Conservation (phyloP, 2,888 invertebrate genomes). For the Agrotis exclamationis region DNA sequence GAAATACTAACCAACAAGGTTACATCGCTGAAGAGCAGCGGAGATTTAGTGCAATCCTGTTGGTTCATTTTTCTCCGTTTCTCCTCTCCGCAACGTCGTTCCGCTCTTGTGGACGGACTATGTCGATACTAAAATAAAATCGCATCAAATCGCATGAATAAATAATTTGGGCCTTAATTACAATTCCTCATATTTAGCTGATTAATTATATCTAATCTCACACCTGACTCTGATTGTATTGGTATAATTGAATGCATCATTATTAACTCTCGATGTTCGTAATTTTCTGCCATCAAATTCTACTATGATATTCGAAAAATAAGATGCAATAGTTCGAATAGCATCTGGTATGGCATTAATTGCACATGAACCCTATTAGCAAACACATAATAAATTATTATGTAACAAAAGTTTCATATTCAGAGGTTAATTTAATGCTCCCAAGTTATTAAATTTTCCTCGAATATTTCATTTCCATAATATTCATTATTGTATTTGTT, state of each 20-base stretch:
- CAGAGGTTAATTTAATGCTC: slow-evolving; percentile 26
- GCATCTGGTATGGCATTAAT: slow-evolving; percentile 1
- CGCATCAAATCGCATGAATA: slow-evolving; percentile 6
- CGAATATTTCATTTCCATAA: slow-evolving; percentile 9
- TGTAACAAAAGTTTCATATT: slow-evolving; percentile 20
- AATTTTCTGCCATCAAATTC: slow-evolving; percentile 51
- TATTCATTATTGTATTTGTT: slow-evolving; percentile 30
- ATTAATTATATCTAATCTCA: background rate
- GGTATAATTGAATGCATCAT: slow-evolving; percentile 10
- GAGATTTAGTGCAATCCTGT: too few species aligned
- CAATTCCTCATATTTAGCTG: background rate
- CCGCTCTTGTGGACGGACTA: background rate
- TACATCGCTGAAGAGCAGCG: too few species aligned
- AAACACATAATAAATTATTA: slow-evolving; percentile 5
- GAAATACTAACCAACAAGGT: too few species aligned
- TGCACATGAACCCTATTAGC: background rate
- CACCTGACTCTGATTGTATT: slow-evolving; percentile 1
- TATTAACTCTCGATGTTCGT: slow-evolving; percentile 59
- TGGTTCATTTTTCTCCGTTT: too few species aligned
- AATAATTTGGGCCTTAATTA: background rate
- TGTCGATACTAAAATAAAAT: slow-evolving; percentile 5
- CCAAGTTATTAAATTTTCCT: slow-evolving; percentile 15
- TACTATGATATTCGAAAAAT: slow-evolving; percentile 20
- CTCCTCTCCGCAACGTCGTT: too few species aligned
- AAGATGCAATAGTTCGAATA: slow-evolving; percentile 4